These are phyloP conservation scores for Procambarus clarkii DNA, from an alignment of 1,140 invertebrate species.

Conservation along the genomic window DNA sequence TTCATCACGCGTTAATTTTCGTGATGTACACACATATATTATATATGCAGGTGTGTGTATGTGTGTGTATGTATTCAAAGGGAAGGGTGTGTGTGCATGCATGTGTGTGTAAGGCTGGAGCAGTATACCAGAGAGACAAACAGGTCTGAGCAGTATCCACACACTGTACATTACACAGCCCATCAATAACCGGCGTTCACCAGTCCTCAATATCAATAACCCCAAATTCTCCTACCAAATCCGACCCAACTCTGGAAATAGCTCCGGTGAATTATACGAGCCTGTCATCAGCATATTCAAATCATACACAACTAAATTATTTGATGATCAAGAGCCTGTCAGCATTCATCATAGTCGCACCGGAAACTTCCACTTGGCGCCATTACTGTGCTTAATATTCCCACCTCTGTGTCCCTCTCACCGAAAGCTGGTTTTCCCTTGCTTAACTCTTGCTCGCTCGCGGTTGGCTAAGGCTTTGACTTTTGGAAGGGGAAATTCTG, in stretches of 20 bases:
- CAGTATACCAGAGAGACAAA: neutral
- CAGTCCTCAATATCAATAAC: neutral
- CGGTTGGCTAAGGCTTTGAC: neutral
- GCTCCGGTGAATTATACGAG: neutral
- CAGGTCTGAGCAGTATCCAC: neutral
- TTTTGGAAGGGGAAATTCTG: constrained; percentile 25
- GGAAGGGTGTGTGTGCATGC: neutral
- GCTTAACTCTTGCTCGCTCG: neutral
- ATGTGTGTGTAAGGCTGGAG: no score
- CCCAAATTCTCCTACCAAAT: neutral
- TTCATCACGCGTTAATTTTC: no score
- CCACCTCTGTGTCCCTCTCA: neutral
- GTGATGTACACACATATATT: no score
- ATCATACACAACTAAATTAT: constrained; percentile 40
- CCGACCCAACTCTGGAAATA: neutral
- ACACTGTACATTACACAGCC: constrained; percentile 1
- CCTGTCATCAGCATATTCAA: constrained; percentile 33
- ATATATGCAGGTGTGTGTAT: no score
- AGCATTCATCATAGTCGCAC: constrained; percentile 16
- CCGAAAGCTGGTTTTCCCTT: neutral
- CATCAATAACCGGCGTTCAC: neutral
- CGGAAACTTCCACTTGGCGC: neutral
- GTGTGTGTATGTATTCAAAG: no score
- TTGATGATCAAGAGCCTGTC: constrained; percentile 32
- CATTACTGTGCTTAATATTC: neutral